Base-by-base conservation (phyloP, 1,140 invertebrate genomes). In the Cheumatopsyche charites region DNA sequence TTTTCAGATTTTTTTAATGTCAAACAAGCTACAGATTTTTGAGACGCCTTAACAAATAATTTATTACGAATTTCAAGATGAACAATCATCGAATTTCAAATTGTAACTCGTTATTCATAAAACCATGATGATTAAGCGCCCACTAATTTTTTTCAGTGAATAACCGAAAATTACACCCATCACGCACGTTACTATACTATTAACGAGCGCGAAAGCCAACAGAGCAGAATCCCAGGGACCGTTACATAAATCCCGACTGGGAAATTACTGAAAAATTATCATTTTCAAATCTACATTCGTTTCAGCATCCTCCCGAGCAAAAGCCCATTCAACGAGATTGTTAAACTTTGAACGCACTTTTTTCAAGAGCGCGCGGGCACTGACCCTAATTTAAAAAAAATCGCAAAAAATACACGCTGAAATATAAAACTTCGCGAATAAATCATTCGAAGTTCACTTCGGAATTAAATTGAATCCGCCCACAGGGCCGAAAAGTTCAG, bases 391-490 rank as follows among this genome's bases (percentile, higher is more conserved):
- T 23, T 12, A 19, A 4, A 47, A 47, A 4, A 47, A 3, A 47
- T 7, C n/a, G n/a, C n/a, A 47, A 47, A 47, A n/a, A 13, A 13
- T 2, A 47, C 15, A 13, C 11, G 15, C 11, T 2, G 13, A 47
- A 47, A 47, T 13, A 13, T 12, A 66, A 72, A 72, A 72, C 45
- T 66, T 72, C 52, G 9, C 13, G 62, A 52, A 72, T 72, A 66
- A 72, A 72, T 72, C 62, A 72, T 58, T 72, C 49, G 41, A 72
- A 72, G 62, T 72, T 66, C 23, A 41, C 36, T 23, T 13, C 29
- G 63, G 43, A 68, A 72, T 66, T 72, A 52, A 72, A 72, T 66
- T 72, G 63, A 58, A 66, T 62, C 63, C 21, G 4, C 55, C 23
- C 55, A 25, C 55, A 17, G 25, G 29, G 62, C 15, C 43, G 52